phyloP scores from a whole-genome alignment of 2,797 vertebrate genomes.

The Microtus californicus region DNA sequence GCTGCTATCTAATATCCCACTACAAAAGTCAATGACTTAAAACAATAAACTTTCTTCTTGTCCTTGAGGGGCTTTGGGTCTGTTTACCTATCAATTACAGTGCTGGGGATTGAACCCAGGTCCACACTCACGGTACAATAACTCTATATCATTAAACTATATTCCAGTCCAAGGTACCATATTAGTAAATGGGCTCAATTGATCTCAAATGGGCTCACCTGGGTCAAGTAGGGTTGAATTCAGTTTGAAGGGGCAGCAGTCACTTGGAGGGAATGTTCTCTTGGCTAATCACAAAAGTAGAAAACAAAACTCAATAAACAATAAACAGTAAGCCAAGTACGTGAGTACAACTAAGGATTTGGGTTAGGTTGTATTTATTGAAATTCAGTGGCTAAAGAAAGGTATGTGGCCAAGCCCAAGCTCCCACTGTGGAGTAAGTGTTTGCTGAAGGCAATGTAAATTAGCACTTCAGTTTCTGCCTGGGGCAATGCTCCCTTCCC shows the following conservation, averaged over 20 bases:
- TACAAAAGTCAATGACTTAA: neutral
- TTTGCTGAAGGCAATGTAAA: slow-evolving; percentile 25
- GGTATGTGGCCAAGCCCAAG: neutral
- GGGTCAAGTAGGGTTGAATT: neutral
- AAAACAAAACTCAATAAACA: neutral
- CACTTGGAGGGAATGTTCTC: neutral
- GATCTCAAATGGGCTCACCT: neutral
- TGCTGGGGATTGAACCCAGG: neutral
- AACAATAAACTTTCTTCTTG: neutral
- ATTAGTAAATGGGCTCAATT: neutral
- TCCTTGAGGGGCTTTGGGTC: too few species aligned
- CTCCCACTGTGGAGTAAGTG: neutral
- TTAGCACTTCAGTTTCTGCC: neutral
- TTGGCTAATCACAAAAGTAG: neutral
- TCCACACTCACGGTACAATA: neutral
- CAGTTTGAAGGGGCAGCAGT: neutral
- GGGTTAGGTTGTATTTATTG: neutral
- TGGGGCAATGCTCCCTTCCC: neutral
- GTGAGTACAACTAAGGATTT: neutral
- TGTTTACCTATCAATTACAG: neutral
- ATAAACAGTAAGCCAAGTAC: neutral
- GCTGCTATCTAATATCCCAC: slow-evolving; percentile 15
- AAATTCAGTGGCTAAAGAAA: neutral
- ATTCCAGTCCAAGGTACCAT: neutral
- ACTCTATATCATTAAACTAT: neutral